Conservation (phyloP, 2,888 invertebrate species). For the Dendrolimus pini region DNA sequence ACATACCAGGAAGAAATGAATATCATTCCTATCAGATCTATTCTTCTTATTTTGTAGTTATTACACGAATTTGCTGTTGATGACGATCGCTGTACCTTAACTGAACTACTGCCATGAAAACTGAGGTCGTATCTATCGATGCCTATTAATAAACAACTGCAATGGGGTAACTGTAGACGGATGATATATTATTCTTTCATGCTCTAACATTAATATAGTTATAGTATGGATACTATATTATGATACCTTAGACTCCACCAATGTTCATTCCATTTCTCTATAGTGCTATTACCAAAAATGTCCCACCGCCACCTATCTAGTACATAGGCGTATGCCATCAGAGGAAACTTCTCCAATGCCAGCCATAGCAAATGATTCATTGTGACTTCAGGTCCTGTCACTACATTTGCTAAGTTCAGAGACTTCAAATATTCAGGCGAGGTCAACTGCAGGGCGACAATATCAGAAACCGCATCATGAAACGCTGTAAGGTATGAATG, state of each 20-base stretch:
- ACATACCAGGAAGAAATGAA: no score
- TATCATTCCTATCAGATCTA: no score
- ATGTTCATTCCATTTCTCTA: conserved; percentile 58
- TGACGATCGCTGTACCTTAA: no score
- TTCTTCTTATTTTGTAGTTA: no score
- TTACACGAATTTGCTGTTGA: no score
- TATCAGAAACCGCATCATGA: conserved; percentile 80
- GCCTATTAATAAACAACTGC: no score
- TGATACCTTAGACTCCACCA: conserved; percentile 65
- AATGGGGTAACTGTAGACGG: no score
- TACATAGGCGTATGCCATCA: conserved; percentile 62
- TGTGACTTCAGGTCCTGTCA: conserved; percentile 45
- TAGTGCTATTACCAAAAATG: conserved; percentile 47
- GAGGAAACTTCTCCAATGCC: conserved; percentile 59
- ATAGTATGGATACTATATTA: no score
- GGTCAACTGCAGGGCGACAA: conserved; percentile 76
- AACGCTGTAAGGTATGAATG: conserved; percentile 57
- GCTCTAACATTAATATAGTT: no score
- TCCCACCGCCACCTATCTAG: conserved; percentile 69
- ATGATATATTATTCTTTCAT: no score
- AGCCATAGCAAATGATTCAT: conserved; percentile 62
- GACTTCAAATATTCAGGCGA: conserved; percentile 66
- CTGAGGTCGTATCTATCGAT: no score
- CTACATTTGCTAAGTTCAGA: conserved; percentile 52
- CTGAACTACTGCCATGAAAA: no score